Evolutionary conservation across 2,113 vertebrate species (phyloP), one percentile per base, ranked within the genome.

Genomic region (Oreochromis aureus): DNA sequence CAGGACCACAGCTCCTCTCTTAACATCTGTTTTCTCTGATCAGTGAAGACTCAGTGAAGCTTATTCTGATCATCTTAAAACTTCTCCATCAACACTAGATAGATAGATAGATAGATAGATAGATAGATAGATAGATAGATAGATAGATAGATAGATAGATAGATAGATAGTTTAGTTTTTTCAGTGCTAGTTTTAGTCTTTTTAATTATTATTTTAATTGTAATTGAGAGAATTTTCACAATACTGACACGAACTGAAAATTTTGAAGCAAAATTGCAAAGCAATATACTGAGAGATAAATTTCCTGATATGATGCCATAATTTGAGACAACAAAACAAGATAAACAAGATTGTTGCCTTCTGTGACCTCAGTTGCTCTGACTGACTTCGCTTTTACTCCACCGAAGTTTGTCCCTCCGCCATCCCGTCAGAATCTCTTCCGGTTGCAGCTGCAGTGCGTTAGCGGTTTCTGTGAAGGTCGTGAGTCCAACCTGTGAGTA

Each of bases 391-490:
- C 34, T 41, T 41, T 69, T 69, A 22, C 36, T 15, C 36, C 7
- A 41, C 2, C 4, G 24, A 41, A 3, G 19, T 69, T 69, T 93
- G 94, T 90, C 93, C 93, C 80, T 90, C 54, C 1, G 46, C 4
- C 19, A 56, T 19, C 39, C 79, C 88, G 3, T 76, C 88, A 83
- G 36, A 30, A 15, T 13, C 4, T 19, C 44, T 89, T 93, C 92
- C 89, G 82, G 63, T 80, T 3, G 41, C 44, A 66, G 46, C 41
- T 6, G 24, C 19, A 16, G 46, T 36, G 59, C 34, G 51, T 41
- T 80, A 86, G 82, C 89, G 51, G 19, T 84, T 85, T 90, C 39
- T 51, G 87, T 95, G 96, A 96, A 96, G 96, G 95, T 96, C 96
- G 95, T 83, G 63, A 90, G 78, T 87, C 36, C 10, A 76, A 87